A percentile compares a stretch with the other conserved stretches of the same genome.
Conservation (phyloP, 2,797 vertebrate species). For the Salarias fasciatus region DNA sequence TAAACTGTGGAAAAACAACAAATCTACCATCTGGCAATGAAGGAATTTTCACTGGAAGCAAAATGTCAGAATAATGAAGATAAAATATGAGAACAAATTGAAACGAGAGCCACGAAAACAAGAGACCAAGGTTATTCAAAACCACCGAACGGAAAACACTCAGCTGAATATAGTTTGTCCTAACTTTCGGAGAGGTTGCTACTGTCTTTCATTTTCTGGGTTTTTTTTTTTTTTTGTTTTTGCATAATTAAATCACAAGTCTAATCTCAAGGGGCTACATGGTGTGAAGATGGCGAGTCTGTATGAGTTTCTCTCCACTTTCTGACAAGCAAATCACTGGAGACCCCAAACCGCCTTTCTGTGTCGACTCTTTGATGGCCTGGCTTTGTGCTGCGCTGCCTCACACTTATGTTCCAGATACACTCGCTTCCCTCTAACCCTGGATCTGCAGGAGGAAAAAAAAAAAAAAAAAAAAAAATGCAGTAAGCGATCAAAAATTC, state of each 20-base stretch:
- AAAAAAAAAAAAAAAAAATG: too few species aligned
- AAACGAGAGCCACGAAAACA: slow-evolving; percentile 5
- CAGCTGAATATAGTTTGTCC: slow-evolving; percentile 12
- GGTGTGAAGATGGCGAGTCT: slow-evolving; percentile 23
- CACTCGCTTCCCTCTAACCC: slow-evolving; percentile 8
- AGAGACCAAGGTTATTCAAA: background rate
- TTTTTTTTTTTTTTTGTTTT: slow-evolving; percentile 6
- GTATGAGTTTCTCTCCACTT: slow-evolving; percentile 21
- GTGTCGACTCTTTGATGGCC: slow-evolving; percentile 30
- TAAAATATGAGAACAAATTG: background rate
- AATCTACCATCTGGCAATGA: background rate
- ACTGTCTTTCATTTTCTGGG: background rate
- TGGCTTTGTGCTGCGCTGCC: slow-evolving; percentile 31
- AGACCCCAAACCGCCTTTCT: slow-evolving; percentile 43
- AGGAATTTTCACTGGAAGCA: background rate
- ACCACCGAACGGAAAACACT: background rate
- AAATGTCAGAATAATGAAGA: background rate
- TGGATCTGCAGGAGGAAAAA: slow-evolving; percentile 3
- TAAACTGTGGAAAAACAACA: background rate
- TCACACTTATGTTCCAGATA: slow-evolving; percentile 6
- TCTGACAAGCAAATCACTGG: slow-evolving; percentile 24
- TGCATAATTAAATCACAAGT: slow-evolving; percentile 32
- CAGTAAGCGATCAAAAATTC: slow-evolving; percentile 1
- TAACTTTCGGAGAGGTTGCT: slow-evolving; percentile 7
- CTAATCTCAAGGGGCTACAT: slow-evolving; percentile 15